Evolutionary conservation across 2,113 vertebrate genomes (phyloP).

Genomic region (Sapayoa aenigma): DNA sequence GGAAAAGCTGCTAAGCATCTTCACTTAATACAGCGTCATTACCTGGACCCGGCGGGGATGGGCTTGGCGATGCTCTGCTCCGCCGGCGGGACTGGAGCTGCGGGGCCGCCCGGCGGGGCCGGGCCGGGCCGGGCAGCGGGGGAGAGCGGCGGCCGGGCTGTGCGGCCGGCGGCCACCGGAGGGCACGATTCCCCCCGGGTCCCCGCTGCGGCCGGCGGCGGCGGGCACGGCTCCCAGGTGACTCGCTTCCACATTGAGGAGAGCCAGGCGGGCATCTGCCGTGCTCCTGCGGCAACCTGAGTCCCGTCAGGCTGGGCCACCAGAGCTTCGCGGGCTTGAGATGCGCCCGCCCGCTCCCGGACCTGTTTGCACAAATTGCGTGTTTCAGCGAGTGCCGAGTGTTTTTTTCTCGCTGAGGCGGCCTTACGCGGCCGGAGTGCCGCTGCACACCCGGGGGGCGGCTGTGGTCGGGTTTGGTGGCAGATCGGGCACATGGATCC

Average conservation of each 20-base stretch:
- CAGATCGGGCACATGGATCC: not conserved
- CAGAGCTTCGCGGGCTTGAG: too few relatives aligned
- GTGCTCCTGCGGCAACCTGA: not conserved
- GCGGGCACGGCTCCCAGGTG: not conserved
- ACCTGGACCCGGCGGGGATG: not conserved
- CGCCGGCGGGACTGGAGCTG: not conserved
- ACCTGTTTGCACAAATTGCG: not conserved
- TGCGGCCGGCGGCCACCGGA: slow-evolving; percentile 78
- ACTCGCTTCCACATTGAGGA: not conserved
- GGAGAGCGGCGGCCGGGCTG: not conserved
- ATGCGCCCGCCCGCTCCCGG: not conserved
- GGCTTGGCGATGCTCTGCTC: not conserved
- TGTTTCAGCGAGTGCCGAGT: not conserved
- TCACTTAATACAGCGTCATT: rapidly evolving
- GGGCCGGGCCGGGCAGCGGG: too few relatives aligned
- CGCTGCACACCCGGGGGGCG: not conserved
- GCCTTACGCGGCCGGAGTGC: not conserved
- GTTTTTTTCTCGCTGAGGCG: rapidly evolving
- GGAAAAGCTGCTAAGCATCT: too few relatives aligned
- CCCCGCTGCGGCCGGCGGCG: not conserved
- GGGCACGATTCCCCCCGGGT: slow-evolving; percentile 78
- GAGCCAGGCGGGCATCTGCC: not conserved
- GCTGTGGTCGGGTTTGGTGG: not conserved
- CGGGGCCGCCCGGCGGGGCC: not conserved
- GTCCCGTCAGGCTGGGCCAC: not conserved